Conservation (phyloP, 2,797 vertebrate genomes). For the Cirrhinus mrigala region DNA sequence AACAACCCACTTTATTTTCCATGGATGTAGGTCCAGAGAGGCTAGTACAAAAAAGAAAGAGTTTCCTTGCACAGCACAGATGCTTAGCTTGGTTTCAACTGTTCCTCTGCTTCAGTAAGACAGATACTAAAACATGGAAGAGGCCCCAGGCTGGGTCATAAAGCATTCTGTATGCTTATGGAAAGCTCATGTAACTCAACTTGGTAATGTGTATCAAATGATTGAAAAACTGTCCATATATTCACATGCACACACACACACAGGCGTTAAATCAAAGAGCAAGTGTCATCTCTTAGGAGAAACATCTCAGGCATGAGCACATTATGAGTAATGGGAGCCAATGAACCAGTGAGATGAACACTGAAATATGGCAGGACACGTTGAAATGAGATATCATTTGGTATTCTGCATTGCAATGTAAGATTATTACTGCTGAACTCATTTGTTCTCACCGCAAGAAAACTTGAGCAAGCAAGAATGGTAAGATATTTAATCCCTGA, state of each 20-base stretch:
- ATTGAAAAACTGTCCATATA: slow-evolving; percentile 45
- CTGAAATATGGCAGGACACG: neutral
- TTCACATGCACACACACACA: slow-evolving; percentile 35
- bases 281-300: slow-evolving; percentile 31
- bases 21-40: slow-evolving; percentile 49
- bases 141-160: slow-evolving; percentile 53
- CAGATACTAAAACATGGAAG: slow-evolving; percentile 27
- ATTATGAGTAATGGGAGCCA: slow-evolving; percentile 36
- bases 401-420: neutral
- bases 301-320: slow-evolving; percentile 13
- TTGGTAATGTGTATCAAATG: slow-evolving; percentile 47
- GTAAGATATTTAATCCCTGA: neutral
- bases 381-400: slow-evolving; percentile 21
- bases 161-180: slow-evolving; percentile 53
- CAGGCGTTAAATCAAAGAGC: slow-evolving; percentile 39
- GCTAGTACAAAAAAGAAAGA: slow-evolving; percentile 55
- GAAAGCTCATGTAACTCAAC: slow-evolving; percentile 47
- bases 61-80: slow-evolving; percentile 42
- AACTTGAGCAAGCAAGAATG: neutral
- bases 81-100: slow-evolving; percentile 46
- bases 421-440: neutral
- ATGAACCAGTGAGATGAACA: slow-evolving; percentile 17
- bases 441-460: neutral
- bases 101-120: slow-evolving; percentile 36
- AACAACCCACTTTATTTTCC: slow-evolving; percentile 65